A percentile compares a stretch with the other conserved stretches of the same genome.
Conservation (phyloP, 2,888 invertebrate species). For the Lagria hirta region DNA sequence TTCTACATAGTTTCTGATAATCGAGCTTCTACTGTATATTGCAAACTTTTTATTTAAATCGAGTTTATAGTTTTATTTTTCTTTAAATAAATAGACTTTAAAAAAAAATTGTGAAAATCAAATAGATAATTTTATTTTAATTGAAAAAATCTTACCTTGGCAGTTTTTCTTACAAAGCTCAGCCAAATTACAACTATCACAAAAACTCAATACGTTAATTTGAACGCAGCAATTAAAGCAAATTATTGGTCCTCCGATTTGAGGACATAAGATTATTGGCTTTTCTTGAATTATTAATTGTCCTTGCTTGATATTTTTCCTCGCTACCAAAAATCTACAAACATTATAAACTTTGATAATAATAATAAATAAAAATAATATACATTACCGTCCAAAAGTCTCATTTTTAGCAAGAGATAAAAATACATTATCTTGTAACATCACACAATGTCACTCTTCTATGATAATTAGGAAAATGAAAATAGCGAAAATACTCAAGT, state of each 20-base stretch:
- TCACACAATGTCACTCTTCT: too few relatives aligned
- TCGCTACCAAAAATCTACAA: slow-evolving; percentile 63
- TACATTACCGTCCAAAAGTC: slow-evolving; percentile 38
- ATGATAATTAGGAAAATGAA: too few relatives aligned
- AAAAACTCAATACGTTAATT: slow-evolving; percentile 43
- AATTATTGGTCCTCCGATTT: slow-evolving; percentile 59
- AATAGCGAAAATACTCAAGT: too few relatives aligned
- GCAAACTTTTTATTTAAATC: too few relatives aligned
- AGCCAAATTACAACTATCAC: slow-evolving; percentile 36
- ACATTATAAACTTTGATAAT: slow-evolving; percentile 8
- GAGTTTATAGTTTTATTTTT: too few relatives aligned
- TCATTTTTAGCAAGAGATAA: slow-evolving; percentile 34
- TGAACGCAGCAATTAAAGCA: slow-evolving; percentile 67
- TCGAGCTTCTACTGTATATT: too few relatives aligned
- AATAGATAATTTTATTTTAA: neutral
- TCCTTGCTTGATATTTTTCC: slow-evolving; percentile 67
- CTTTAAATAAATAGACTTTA: slow-evolving; percentile 3
- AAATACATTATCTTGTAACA: too few relatives aligned
- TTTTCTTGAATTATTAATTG: slow-evolving; percentile 69
- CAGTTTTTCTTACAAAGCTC: slow-evolving; percentile 38
- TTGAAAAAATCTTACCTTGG: slow-evolving; percentile 31
- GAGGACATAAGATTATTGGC: slow-evolving; percentile 67
- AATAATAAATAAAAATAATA: slow-evolving; percentile 5
- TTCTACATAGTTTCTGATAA: too few relatives aligned
- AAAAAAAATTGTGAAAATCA: neutral